These are phyloP conservation scores for Enoplosus armatus DNA, from an alignment of 2,797 vertebrate species.

Conservation along the genomic window DNA sequence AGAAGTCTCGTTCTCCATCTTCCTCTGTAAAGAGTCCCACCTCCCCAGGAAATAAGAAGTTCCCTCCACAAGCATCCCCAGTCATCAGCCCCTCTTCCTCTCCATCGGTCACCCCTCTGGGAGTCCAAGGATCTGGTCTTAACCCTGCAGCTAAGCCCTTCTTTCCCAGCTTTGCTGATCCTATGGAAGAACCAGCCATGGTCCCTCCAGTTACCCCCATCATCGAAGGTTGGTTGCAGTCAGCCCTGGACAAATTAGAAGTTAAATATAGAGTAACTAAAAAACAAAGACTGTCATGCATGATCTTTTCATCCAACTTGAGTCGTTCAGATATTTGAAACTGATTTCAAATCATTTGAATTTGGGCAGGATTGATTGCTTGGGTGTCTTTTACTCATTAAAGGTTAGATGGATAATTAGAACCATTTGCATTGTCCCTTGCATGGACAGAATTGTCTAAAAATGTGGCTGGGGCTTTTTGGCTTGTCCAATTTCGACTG, in stretches of 20 bases:
- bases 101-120: conserved; percentile 5
- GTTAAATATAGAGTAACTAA: conserved; percentile 33
- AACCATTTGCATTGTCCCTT: conserved; percentile 38
- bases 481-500: conserved; percentile 45
- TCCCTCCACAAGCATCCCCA: conserved; percentile 63
- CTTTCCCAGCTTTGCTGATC: conserved; percentile 85
- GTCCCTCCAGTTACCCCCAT: conserved; percentile 56
- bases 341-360: conserved; percentile 11
- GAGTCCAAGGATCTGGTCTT: conserved; percentile 75
- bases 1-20: conserved; percentile 71
- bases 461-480: conserved; percentile 56
- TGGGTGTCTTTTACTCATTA: conserved; percentile 40
- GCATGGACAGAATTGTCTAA: conserved; percentile 75
- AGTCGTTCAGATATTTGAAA: conserved; percentile 38
- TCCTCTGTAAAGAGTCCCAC: conserved; percentile 79
- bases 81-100: conserved; percentile 66
- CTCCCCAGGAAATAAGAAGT: conserved; percentile 67
- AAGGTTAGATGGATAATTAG: conserved; percentile 8
- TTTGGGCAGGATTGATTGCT: conserved; percentile 58
- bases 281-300: conserved; percentile 40
- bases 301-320: conserved; percentile 48
- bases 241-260: conserved; percentile 58
- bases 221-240: conserved; percentile 86
- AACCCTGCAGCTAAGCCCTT: conserved; percentile 87
- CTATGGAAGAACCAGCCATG: conserved; percentile 68